These are phyloP conservation scores for Phyllopteryx taeniolatus DNA, from an alignment of 2,113 vertebrate species.

Conservation along the genomic window DNA sequence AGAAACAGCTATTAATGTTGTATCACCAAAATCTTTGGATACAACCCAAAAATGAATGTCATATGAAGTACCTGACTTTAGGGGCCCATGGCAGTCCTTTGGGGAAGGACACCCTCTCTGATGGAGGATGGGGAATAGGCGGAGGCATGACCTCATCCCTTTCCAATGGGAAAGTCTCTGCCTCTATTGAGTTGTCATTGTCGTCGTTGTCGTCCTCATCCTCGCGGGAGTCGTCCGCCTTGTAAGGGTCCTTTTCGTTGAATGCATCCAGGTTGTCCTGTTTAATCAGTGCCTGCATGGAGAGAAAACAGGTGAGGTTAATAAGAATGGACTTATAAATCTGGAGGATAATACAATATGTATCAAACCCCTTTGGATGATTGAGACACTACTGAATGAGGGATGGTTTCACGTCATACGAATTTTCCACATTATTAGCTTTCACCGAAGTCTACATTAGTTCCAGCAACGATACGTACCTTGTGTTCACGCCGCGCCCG, in stretches of 20 bases:
- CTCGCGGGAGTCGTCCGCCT: slow-evolving; percentile 88
- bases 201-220: slow-evolving; percentile 96
- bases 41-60: not conserved
- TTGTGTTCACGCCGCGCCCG: slow-evolving; percentile 92
- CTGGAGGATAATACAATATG: not conserved
- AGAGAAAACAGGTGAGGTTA: not conserved
- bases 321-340: not conserved
- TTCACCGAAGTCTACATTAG: not conserved
- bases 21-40: not conserved
- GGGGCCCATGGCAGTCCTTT: slow-evolving; percentile 97
- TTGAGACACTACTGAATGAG: not conserved
- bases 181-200: slow-evolving; percentile 86
- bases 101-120: slow-evolving; percentile 88
- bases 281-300: slow-evolving; percentile 86
- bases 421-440: not conserved
- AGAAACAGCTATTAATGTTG: not conserved
- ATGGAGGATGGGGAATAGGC: slow-evolving; percentile 83
- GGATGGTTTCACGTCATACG: no score
- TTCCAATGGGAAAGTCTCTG: slow-evolving; percentile 89
- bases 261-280: slow-evolving; percentile 98
- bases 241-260: slow-evolving; percentile 95
- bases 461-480: slow-evolving; percentile 58
- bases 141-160: slow-evolving; percentile 95
- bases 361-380: not conserved
- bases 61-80: slow-evolving; percentile 88